Percentiles rank a stretch among this genome's conserved stretches.
These are phyloP conservation scores for Lepidocolaptes lacrymiger DNA, from an alignment of 2,797 vertebrate species.

Conservation along the genomic window DNA sequence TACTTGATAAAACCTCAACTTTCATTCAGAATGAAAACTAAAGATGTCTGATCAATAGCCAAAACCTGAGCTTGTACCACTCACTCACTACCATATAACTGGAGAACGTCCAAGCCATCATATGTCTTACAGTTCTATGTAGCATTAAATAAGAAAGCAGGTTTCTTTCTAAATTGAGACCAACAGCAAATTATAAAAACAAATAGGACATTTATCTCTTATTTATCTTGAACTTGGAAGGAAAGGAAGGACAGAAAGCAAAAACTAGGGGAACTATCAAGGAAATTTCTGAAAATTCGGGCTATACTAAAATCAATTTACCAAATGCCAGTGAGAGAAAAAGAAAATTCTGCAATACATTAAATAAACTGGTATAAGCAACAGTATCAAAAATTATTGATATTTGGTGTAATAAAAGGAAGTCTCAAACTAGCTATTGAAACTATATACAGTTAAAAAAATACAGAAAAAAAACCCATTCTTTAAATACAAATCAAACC, in stretches of 20 bases:
- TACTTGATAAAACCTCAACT: neutral
- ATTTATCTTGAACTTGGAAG: neutral
- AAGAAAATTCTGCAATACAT: neutral
- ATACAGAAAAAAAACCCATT: neutral
- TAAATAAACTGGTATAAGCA: neutral
- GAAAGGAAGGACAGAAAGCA: neutral
- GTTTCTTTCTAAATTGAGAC: neutral
- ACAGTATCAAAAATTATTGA: neutral
- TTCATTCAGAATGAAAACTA: neutral
- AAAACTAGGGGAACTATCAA: neutral
- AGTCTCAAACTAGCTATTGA: neutral
- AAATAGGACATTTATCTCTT: neutral
- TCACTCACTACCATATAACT: neutral
- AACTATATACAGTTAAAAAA: neutral
- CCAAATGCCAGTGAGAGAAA: neutral
- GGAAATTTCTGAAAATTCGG: neutral
- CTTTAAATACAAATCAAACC: neutral
- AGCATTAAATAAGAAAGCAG: neutral
- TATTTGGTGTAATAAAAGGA: neutral
- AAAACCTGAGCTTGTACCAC: neutral
- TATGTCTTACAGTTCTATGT: rapidly evolving
- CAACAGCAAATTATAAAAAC: neutral
- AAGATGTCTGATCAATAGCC: neutral
- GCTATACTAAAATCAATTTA: neutral
- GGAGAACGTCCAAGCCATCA: neutral